These are phyloP conservation scores for Eufriesea mexicana DNA, from an alignment of 1,140 invertebrate species.

Conservation along the genomic window DNA sequence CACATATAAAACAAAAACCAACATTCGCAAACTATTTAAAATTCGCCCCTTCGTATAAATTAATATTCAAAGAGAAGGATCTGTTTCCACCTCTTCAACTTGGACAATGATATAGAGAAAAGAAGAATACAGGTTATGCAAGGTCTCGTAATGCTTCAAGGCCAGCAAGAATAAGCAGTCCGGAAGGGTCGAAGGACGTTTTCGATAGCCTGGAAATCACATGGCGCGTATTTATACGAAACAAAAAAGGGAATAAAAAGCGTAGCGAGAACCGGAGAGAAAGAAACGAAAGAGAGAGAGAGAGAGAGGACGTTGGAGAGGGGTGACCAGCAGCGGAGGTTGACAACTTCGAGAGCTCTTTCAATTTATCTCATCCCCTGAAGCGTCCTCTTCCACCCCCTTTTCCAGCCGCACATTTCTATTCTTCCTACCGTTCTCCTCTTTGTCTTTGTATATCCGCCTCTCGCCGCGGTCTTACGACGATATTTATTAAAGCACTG, in stretches of 20 bases:
- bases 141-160: no score
- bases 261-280: neutral
- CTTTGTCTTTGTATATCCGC: slow-evolving; percentile 52
- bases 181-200: no score
- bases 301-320: neutral
- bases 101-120: no score
- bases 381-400: slow-evolving; percentile 63
- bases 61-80: no score
- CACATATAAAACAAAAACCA: no score
- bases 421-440: slow-evolving; percentile 44
- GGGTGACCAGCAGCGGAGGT: slow-evolving; percentile 69
- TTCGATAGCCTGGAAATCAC: neutral
- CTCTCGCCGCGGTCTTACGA: slow-evolving; percentile 47
- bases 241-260: neutral
- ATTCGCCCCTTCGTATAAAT: no score
- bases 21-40: no score
- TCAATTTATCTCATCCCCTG: slow-evolving; percentile 79
- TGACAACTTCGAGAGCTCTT: slow-evolving; percentile 80
- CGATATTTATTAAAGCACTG: slow-evolving; percentile 71
- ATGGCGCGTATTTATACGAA: neutral
- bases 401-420: slow-evolving; percentile 39
- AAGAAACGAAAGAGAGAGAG: neutral
- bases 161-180: no score
- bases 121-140: no score
- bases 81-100: no score